phyloP scores from a whole-genome alignment of 2,797 vertebrate species.

The Cheirogaleus major region DNA sequence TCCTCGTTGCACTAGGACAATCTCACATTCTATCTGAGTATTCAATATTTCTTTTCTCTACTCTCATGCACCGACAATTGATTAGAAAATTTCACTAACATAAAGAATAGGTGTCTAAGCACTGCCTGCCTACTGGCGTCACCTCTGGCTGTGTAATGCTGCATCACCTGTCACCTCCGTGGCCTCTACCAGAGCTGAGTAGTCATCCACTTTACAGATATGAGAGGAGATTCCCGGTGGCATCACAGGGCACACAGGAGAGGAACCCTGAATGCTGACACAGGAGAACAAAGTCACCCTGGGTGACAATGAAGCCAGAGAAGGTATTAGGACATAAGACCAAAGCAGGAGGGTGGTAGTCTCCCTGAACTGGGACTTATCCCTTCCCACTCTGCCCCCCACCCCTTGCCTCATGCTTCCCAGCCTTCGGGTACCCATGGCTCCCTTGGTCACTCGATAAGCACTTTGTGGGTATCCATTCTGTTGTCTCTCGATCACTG shows the following conservation, averaged over 20 bases:
- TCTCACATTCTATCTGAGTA: neutral
- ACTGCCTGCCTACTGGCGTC: neutral
- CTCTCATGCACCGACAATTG: neutral
- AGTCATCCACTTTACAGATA: neutral
- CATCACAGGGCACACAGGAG: neutral
- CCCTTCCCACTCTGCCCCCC: neutral
- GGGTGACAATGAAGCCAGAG: neutral
- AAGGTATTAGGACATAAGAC: neutral
- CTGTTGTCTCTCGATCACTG: neutral
- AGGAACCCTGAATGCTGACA: neutral
- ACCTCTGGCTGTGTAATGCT: neutral
- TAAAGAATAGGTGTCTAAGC: neutral
- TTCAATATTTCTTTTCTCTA: neutral
- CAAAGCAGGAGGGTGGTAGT: neutral
- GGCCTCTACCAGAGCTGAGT: neutral
- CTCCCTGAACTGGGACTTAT: accelerated
- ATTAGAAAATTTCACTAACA: neutral
- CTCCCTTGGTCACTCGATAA: neutral
- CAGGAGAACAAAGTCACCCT: neutral
- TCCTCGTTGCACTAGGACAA: neutral
- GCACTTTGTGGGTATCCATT: neutral
- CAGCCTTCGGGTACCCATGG: neutral
- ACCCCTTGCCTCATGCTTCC: neutral
- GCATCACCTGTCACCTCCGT: neutral
- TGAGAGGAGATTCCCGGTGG: neutral